phyloP scores from a whole-genome alignment of 2,888 invertebrate genomes.

The Eupithecia abbreviata region DNA sequence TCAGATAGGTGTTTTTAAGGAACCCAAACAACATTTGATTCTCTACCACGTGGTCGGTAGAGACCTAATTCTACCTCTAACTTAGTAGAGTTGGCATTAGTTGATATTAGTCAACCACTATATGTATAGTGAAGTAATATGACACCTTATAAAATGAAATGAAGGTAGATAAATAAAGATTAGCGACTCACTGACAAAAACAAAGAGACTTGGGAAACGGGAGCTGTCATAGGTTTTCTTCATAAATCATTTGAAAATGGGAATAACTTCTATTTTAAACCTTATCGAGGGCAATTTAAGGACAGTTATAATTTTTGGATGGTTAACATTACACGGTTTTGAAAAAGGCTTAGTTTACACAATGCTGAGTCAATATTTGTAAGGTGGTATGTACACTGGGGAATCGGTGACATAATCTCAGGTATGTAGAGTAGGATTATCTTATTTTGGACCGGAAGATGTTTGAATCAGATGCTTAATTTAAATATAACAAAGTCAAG shows the following conservation, averaged over 20 bases:
- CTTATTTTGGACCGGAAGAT: conserved; percentile 61
- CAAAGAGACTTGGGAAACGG: conserved; percentile 68
- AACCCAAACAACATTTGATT: too few relatives aligned
- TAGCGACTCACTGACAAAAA: conserved; percentile 68
- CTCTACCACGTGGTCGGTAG: too few relatives aligned
- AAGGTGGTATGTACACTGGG: conserved; percentile 50
- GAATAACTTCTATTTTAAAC: conserved; percentile 34
- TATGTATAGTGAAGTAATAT: conserved; percentile 14
- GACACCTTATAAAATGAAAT: conserved; percentile 43
- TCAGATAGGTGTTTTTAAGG: too few relatives aligned
- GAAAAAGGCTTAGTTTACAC: conserved; percentile 63
- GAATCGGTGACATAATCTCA: conserved; percentile 64
- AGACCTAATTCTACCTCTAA: too few relatives aligned
- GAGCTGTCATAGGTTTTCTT: conserved; percentile 60
- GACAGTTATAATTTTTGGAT: conserved; percentile 23
- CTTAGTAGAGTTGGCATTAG: neutral
- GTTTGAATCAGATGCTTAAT: neutral
- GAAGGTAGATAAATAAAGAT: conserved; percentile 58
- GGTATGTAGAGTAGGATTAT: conserved; percentile 65
- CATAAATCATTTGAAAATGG: conserved; percentile 21
- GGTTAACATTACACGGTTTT: conserved; percentile 49
- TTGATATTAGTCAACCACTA: neutral
- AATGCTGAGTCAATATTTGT: conserved; percentile 72
- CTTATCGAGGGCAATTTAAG: conserved; percentile 33
- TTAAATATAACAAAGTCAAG: neutral